phyloP scores from a whole-genome alignment of 2,113 vertebrate genomes.

The Vicugna pacos region DNA sequence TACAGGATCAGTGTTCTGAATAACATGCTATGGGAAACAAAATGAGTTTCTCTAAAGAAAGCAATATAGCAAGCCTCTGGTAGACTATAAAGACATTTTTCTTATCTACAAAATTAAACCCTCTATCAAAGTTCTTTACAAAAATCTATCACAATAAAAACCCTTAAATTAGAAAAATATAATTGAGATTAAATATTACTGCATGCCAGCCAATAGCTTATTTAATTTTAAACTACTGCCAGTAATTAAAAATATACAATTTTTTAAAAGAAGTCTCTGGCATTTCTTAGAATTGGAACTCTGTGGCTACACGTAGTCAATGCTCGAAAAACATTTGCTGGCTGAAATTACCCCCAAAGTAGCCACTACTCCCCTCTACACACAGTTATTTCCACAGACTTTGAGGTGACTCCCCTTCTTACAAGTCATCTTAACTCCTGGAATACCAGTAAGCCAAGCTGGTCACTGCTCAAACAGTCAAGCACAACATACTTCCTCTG shows the following conservation, averaged over 20 bases:
- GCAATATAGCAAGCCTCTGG: background rate
- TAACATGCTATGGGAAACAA: background rate
- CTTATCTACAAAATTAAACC: background rate
- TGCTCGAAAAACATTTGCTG: background rate
- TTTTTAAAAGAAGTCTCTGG: slow-evolving; percentile 7
- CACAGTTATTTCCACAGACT: background rate
- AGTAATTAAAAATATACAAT: background rate
- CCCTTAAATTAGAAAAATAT: slow-evolving; percentile 1
- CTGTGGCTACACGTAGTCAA: background rate
- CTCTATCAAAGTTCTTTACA: background rate
- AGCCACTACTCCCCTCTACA: background rate
- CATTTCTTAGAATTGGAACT: slow-evolving; percentile 28
- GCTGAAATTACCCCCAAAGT: background rate
- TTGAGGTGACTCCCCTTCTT: background rate
- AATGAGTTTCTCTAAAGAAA: background rate
- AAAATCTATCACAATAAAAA: slow-evolving; percentile 34
- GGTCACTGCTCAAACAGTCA: background rate
- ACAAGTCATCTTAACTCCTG: background rate
- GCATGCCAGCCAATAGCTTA: background rate
- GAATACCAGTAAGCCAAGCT: slow-evolving; percentile 17
- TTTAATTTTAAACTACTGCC: background rate
- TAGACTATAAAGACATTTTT: slow-evolving; percentile 12
- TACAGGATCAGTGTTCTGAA: background rate
- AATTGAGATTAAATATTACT: slow-evolving; percentile 1
- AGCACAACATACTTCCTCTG: background rate